These are phyloP conservation scores for Pemphigus obesinymphae DNA, from an alignment of 1,140 invertebrate genomes.

Conservation along the genomic window DNA sequence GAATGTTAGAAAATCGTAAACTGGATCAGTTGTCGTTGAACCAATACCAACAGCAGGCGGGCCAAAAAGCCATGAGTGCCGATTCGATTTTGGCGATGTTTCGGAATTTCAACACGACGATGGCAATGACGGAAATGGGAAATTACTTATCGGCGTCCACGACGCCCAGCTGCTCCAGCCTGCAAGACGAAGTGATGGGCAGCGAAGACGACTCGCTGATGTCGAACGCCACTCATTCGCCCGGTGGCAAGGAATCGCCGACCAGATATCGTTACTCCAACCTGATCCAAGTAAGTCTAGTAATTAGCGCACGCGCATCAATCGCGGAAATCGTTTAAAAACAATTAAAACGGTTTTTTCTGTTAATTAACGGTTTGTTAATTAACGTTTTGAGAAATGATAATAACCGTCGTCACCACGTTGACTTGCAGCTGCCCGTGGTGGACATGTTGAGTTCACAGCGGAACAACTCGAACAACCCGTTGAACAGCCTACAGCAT, in stretches of 20 bases:
- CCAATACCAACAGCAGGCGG: not conserved
- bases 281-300: constrained; percentile 45
- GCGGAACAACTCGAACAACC: constrained; percentile 51
- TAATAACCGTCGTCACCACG: too few species aligned
- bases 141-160: constrained; percentile 59
- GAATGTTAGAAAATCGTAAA: constrained; percentile 13
- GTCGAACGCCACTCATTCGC: constrained; percentile 54
- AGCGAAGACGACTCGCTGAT: constrained; percentile 60
- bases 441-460: constrained; percentile 62
- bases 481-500: constrained; percentile 58
- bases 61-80: constrained; percentile 51
- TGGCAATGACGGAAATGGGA: constrained; percentile 47
- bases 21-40: constrained; percentile 1
- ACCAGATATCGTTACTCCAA: constrained; percentile 43
- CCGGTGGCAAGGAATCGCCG: constrained; percentile 57
- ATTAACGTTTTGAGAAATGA: too few species aligned
- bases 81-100: constrained; percentile 73
- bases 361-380: too few species aligned
- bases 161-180: constrained; percentile 60
- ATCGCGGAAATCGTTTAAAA: too few species aligned
- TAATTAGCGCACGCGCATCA: not conserved
- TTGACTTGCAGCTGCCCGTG: constrained; percentile 57
- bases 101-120: constrained; percentile 58
- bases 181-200: constrained; percentile 62
- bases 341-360: too few species aligned